Percentiles rank a stretch among this genome's conserved stretches.
Evolutionary conservation across 2,113 vertebrate species (phyloP).

Genomic region (Kryptolebias marmoratus): DNA sequence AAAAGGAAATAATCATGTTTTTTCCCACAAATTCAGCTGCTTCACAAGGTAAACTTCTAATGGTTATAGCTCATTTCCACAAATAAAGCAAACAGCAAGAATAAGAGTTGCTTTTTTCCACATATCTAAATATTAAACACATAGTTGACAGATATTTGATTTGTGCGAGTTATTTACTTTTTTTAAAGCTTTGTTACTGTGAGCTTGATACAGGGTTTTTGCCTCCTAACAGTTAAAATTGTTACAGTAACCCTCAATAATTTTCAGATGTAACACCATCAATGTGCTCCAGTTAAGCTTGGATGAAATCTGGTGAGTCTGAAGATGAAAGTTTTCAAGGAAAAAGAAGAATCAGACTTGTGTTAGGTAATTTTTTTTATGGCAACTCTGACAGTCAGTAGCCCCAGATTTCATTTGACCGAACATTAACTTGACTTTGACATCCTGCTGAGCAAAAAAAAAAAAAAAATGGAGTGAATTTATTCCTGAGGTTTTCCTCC

Average conservation of each 20-base stretch:
- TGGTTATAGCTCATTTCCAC: too few relatives aligned
- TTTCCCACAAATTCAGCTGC: too few relatives aligned
- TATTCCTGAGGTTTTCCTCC: background rate
- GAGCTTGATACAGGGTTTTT: too few relatives aligned
- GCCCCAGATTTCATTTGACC: background rate
- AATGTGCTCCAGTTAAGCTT: background rate
- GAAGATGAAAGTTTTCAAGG: background rate
- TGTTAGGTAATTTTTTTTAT: background rate
- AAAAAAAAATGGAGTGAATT: background rate
- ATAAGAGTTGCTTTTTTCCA: too few relatives aligned
- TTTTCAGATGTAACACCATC: background rate
- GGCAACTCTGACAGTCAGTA: background rate
- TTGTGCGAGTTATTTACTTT: too few relatives aligned
- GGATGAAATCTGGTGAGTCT: background rate
- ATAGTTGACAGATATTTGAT: too few relatives aligned
- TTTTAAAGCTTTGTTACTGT: too few relatives aligned
- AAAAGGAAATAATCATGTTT: too few relatives aligned
- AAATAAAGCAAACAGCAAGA: too few relatives aligned
- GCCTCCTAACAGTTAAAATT: too few relatives aligned
- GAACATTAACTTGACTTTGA: constrained; percentile 13
- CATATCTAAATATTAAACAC: too few relatives aligned
- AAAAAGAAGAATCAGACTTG: background rate
- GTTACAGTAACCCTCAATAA: background rate
- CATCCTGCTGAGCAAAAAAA: background rate
- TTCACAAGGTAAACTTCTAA: too few relatives aligned